phyloP scores from a whole-genome alignment of 2,888 invertebrate genomes.

The Campoplex nolae region DNA sequence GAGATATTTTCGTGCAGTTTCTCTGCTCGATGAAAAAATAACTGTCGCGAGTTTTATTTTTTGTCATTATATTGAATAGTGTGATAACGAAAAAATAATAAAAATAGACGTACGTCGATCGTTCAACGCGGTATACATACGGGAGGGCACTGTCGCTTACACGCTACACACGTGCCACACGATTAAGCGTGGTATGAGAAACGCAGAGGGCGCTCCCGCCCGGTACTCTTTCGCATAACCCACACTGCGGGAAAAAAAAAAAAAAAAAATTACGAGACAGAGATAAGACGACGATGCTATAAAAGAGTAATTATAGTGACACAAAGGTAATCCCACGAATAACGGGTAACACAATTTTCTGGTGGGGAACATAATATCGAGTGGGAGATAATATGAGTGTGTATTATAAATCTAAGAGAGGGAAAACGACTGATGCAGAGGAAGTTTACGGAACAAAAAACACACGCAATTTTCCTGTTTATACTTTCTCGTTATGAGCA shows the following conservation, averaged over 20 bases:
- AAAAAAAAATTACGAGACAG: slow-evolving; percentile 2
- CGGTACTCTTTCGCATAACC: slow-evolving; percentile 32
- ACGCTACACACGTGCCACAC: slow-evolving; percentile 50
- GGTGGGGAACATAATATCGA: neutral
- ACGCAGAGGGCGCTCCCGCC: slow-evolving; percentile 10
- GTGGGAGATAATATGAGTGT: neutral
- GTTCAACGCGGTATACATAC: neutral
- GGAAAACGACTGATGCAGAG: slow-evolving; percentile 25
- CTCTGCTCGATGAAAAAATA: neutral
- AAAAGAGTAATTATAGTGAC: slow-evolving; percentile 60
- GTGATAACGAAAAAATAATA: slow-evolving; percentile 15
- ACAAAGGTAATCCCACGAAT: slow-evolving; percentile 52
- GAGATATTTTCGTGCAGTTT: neutral
- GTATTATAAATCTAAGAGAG: neutral
- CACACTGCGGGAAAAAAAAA: neutral
- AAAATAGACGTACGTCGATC: slow-evolving; percentile 2
- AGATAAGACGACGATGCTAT: slow-evolving; percentile 36
- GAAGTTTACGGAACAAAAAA: slow-evolving; percentile 29
- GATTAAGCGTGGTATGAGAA: slow-evolving; percentile 20
- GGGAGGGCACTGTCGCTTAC: slow-evolving; percentile 15
- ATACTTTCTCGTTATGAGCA: slow-evolving; percentile 23
- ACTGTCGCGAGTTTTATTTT: slow-evolving; percentile 6
- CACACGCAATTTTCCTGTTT: slow-evolving; percentile 20
- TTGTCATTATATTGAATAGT: neutral
- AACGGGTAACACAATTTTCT: neutral